Evolutionary conservation across 1,140 invertebrate genomes (phyloP), one percentile per base, ranked within the genome.

Genomic region (Eumaeus atala): DNA sequence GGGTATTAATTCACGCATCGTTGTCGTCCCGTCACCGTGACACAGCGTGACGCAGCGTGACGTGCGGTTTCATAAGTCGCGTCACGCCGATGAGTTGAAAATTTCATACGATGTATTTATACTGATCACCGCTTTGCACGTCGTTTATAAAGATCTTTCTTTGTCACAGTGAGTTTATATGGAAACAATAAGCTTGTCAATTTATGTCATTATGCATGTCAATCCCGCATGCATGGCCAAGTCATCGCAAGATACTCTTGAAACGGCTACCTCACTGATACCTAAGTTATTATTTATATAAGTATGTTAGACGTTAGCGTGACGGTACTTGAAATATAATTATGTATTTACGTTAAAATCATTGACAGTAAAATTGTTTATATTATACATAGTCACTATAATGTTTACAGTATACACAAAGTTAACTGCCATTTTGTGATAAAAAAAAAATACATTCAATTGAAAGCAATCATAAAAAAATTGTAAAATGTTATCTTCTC

Each of bases 11-110:
- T 44, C 40, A 44, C 40, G 40, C 40, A 17, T 44, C 12, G 40
- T 9, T 44, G 14, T 44, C 48, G 60, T 54, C n/a, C 34, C 44
- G 64, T 79, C 76, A 79, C 56, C 63, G 33, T 79, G 74, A 77
- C 74, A 58, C 16, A 18, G 57, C 66, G 62, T 9, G 51, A 37
- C 48, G 44, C 33, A 16, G 40, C 21, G 21, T 28, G 21, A 28
- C 21, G 21, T 28, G 21, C 40, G 40, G 40, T 44, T 44, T 17
- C 40, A 44, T 44, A 44, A 58, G 42, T 56, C 54, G 55, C 59
- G 67, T 44, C 40, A 44, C 40, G 40, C 40, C 17, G 40, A 44
- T 44, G 40, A 44, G 14, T 44, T 44, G 40, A 44, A 44, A 44
- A 16, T 44, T 44, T 17, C 40, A 44, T 16, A 16, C 40, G 40